Evolutionary conservation across 2,888 invertebrate genomes (phyloP), one percentile per base, ranked within the genome.

Genomic region (Notocelia uddmanniana): DNA sequence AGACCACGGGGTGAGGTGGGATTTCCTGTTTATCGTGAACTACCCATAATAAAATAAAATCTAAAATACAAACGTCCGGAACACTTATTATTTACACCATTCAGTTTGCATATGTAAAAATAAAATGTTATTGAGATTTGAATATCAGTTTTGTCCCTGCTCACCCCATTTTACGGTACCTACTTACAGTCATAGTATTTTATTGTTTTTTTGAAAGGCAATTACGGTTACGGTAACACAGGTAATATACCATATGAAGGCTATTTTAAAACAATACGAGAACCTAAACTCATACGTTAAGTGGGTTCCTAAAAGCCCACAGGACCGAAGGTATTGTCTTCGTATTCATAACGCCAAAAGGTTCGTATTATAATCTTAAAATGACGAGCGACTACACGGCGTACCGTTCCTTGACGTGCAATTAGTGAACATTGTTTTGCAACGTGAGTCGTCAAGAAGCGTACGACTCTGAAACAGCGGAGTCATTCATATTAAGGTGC

Each of bases 341-440:
- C 15, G 15, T 34, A 52, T 50, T 50, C 13, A 21, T 59, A 21
- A 15, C 13, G 23, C 19, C 34, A 19, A 15, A 21, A 19, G 26
- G 18, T 52, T 19, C 31, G 34, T 34, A 52, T 63, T 63, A 63
- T 21, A 50, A 63, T 69, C 21, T 74, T 79, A 79, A 81, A 77
- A 79, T 82, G 80, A 83, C 75, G 75, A 79, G 78, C 79, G 78
- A 79, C 75, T 80, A 81, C 76, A 79, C 81, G 79, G 80, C 77
- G 77, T 74, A 78, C 78, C 80, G 81, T 80, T 80, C 76, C 80
- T 80, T 79, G 77, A 79, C 74, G 75, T 79, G 80, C 82, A 86
- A 89, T 89, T 86, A 87, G 82, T 76, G 75, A 76, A 79, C 81
- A 85, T 88, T 89, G 85, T 89, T 78, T 86, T 80, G 75, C 74